A percentile compares a stretch with the other conserved stretches of the same genome.
phyloP scores from a whole-genome alignment of 2,888 invertebrate genomes.

The Drosophila hamatofila region DNA sequence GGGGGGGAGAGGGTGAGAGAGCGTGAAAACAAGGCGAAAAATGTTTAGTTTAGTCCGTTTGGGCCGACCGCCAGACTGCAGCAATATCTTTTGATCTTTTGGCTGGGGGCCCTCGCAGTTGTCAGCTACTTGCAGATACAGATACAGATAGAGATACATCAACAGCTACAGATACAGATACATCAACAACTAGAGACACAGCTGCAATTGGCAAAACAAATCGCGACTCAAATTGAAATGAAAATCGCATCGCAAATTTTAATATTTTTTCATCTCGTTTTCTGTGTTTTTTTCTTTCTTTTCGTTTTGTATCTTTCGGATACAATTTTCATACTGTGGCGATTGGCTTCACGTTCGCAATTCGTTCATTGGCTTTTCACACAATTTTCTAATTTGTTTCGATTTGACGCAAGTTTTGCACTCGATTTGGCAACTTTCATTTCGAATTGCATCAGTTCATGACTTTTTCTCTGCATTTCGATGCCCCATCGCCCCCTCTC shows the following conservation, averaged over 20 bases:
- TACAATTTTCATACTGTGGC: slow-evolving; percentile 17
- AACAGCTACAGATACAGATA: neutral
- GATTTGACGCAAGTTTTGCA: slow-evolving; percentile 73
- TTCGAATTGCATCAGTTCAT: slow-evolving; percentile 59
- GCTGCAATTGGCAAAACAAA: slow-evolving; percentile 37
- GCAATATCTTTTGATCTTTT: slow-evolving; percentile 74
- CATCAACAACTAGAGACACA: slow-evolving; percentile 9
- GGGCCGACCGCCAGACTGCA: slow-evolving; percentile 53
- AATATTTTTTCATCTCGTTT: slow-evolving; percentile 19
- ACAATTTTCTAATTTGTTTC: slow-evolving; percentile 54
- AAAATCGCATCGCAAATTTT: slow-evolving; percentile 40
- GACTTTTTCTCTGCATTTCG: slow-evolving; percentile 27
- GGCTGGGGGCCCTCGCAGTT: slow-evolving; percentile 40
- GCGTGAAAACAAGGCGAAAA: slow-evolving; percentile 14
- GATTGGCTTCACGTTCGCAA: slow-evolving; percentile 19
- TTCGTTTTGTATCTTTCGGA: slow-evolving; percentile 11
- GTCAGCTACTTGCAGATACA: slow-evolving; percentile 32
- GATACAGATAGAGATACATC: neutral
- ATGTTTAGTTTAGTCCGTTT: slow-evolving; percentile 30
- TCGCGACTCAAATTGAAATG: slow-evolving; percentile 49
- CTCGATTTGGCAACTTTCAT: slow-evolving; percentile 70
- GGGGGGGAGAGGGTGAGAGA: no score
- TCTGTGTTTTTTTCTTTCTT: neutral
- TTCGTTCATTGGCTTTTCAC: slow-evolving; percentile 47
- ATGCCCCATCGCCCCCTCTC: neutral